Evolutionary conservation across 2,797 vertebrate species (phyloP), one percentile per base, ranked within the genome.

Genomic region (Rousettus madagascariensis): DNA sequence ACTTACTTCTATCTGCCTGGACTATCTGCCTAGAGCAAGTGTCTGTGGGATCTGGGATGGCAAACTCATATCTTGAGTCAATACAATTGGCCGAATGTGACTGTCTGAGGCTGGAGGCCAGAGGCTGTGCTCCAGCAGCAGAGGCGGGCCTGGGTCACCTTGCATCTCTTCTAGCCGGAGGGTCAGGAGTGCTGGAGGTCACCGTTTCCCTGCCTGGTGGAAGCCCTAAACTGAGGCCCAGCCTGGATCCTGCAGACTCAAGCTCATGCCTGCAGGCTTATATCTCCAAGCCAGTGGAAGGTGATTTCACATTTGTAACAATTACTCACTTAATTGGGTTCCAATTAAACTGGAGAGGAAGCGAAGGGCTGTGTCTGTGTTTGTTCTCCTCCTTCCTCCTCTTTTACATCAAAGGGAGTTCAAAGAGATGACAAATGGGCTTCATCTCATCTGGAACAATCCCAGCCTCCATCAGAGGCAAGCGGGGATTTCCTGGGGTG

Each of bases 251-350:
- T 3, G 13, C 15, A 43, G 61, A 26, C 90, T 94, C 87, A 20
- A 53, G 2, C 5, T 0, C 20, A 59, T 26, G 36, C 43, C 77
- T 4, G 0, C 75, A 68, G 74, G 84, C 9, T 95, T 63, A 22
- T 68, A 0, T 33, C 86, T 1, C 1, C 2, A 8, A 3, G 20
- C 65, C 24, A 1, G 82, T 90, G 66, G 98, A 98, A 98, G 97
- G 97, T 86, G 96, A 97, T 97, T 97, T 97, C 97, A 88, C 97
- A 97, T 98, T 98, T 99, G 98, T 98, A 98, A 98, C 98, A 98
- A 98, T 99, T 98, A 98, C 94, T 98, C 98, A 98, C 98, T 98
- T 98, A 98, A 98, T 98, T 98, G 98, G 98, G 96, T 97, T 98
- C 97, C 98, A 98, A 97, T 98, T 98, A 98, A 96, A 97, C 96